A percentile compares a stretch with the other conserved stretches of the same genome.
Conservation (phyloP, 2,113 vertebrate species). For the Montifringilla adamsi region DNA sequence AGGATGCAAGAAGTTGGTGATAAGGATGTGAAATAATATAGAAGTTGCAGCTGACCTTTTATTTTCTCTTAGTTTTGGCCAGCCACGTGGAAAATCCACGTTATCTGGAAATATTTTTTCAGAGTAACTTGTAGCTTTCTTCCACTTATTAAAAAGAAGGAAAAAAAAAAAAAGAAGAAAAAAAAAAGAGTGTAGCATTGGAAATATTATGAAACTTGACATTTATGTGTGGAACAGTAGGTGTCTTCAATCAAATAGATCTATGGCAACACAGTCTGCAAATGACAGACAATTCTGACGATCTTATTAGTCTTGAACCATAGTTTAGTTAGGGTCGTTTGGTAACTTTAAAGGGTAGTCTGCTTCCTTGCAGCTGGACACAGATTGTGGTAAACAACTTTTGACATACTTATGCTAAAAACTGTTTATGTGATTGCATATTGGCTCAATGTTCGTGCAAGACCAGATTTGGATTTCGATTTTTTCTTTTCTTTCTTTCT, state of each 20-base stretch:
- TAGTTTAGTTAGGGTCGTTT: conserved; percentile 33
- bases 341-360: conserved; percentile 4
- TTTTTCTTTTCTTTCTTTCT: background rate
- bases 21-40: background rate
- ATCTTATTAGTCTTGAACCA: conserved; percentile 57
- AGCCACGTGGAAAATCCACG: conserved; percentile 1
- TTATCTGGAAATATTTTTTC: conserved; percentile 34
- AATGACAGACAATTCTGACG: conserved; percentile 58
- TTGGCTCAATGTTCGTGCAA: background rate
- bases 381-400: background rate
- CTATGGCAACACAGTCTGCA: conserved; percentile 40
- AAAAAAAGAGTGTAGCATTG: background rate
- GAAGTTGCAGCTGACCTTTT: conserved; percentile 6
- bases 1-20: background rate
- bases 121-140: background rate
- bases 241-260: conserved; percentile 64
- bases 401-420: conserved; percentile 6
- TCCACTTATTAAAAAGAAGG: background rate
- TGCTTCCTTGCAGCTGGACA: conserved; percentile 18
- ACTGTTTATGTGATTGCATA: background rate
- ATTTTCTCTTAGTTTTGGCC: conserved; percentile 24
- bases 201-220: conserved; percentile 69
- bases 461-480: background rate
- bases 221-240: conserved; percentile 62
- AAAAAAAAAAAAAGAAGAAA: background rate